phyloP scores from a whole-genome alignment of 2,113 vertebrate genomes.

The Cricetomys ansorgei region DNA sequence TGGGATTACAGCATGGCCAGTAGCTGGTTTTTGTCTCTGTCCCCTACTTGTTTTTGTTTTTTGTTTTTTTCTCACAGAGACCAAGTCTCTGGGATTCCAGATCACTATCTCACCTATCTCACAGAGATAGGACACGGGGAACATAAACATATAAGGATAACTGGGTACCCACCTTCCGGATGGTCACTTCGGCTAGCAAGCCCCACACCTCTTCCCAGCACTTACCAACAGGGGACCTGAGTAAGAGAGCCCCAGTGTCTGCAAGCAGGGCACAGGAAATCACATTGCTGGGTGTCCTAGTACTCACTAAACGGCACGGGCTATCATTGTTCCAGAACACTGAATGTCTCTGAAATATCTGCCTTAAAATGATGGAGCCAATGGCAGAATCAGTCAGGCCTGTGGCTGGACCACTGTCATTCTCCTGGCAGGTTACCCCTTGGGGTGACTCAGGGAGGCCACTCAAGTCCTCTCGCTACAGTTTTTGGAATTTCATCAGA shows the following conservation, averaged over 20 bases:
- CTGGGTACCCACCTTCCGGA: fast-evolving
- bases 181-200: fast-evolving
- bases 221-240: neutral
- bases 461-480: neutral
- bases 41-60: neutral
- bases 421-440: neutral
- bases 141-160: neutral
- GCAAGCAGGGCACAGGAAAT: too few relatives aligned
- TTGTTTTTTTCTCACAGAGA: neutral
- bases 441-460: neutral
- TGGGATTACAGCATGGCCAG: neutral
- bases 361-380: neutral
- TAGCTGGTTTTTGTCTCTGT: neutral
- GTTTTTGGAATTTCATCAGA: neutral
- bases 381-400: neutral
- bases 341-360: neutral
- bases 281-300: fast-evolving
- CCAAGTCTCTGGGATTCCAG: neutral
- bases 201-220: too few relatives aligned
- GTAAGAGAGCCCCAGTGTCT: neutral
- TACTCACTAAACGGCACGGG: fast-evolving
- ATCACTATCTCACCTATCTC: too few relatives aligned
- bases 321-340: neutral
- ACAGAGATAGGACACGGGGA: neutral
- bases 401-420: fast-evolving